A percentile compares a stretch with the other conserved stretches of the same genome.
Evolutionary conservation across 2,113 vertebrate genomes (phyloP).

Genomic region (Tylochromis polylepis): DNA sequence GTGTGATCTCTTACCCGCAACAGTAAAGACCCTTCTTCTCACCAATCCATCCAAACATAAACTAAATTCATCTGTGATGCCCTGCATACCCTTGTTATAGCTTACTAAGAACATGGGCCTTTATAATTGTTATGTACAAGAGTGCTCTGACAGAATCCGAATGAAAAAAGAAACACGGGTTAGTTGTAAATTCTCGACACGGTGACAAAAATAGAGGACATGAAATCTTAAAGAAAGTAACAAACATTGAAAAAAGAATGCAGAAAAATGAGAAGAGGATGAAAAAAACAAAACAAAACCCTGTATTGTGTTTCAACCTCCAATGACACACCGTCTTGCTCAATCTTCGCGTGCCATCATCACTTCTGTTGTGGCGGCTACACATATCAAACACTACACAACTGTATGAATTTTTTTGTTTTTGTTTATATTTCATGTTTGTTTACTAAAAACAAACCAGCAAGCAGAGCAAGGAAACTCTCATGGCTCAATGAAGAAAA

Average conservation of each 20-base stretch:
- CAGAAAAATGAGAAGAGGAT: background rate
- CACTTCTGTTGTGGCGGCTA: background rate
- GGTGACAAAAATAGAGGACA: background rate
- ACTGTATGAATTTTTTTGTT: background rate
- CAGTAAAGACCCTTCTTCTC: background rate
- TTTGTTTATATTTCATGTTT: constrained; percentile 26
- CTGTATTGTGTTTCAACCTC: background rate
- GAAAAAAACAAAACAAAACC: background rate
- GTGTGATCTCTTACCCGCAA: background rate
- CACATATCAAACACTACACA: background rate
- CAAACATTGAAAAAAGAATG: background rate
- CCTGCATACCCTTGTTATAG: background rate
- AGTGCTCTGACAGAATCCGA: background rate
- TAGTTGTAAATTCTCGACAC: background rate
- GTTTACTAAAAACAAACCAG: constrained; percentile 3
- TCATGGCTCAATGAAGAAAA: background rate
- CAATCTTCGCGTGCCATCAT: background rate
- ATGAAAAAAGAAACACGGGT: background rate
- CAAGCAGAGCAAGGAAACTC: background rate
- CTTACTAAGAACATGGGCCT: background rate
- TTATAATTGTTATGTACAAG: background rate
- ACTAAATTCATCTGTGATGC: background rate
- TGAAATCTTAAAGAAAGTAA: background rate
- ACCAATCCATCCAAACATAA: background rate
- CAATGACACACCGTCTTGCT: background rate